phyloP scores from a whole-genome alignment of 2,797 vertebrate genomes.

The Syngnathus rostellatus region DNA sequence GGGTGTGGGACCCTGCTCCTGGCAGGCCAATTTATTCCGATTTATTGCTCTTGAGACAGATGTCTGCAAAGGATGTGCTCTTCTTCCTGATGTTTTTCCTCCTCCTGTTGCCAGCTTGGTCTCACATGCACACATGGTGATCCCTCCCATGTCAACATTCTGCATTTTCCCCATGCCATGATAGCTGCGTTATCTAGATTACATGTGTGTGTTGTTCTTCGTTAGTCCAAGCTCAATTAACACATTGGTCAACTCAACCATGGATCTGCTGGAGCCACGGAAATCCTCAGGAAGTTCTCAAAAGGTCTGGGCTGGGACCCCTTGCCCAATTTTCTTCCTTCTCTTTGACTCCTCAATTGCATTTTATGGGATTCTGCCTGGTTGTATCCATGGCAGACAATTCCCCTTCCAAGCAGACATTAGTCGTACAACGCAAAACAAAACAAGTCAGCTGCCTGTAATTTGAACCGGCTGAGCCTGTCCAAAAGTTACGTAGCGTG shows the following conservation, averaged over 20 bases:
- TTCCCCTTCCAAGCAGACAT: not conserved
- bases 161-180: no score
- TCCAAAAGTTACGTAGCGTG: not conserved
- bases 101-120: conserved; percentile 4
- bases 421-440: conserved; percentile 10
- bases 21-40: conserved; percentile 39
- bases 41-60: conserved; percentile 49
- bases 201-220: no score
- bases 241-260: not conserved
- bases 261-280: conserved; percentile 35
- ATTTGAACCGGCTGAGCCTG: conserved; percentile 3
- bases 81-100: conserved; percentile 27
- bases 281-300: conserved; percentile 67
- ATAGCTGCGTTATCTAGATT: not conserved
- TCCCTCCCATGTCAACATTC: no score
- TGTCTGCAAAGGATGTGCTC: conserved; percentile 29
- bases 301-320: conserved; percentile 45
- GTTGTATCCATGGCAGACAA: conserved; percentile 12
- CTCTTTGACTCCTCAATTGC: conserved; percentile 10
- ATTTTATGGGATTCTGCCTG: conserved; percentile 7
- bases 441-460: conserved; percentile 12
- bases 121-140: not conserved
- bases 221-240: not conserved
- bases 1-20: conserved; percentile 43
- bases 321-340: conserved; percentile 32